phyloP scores from a whole-genome alignment of 2,888 invertebrate species.

The Xestoiulus laeticollis region DNA sequence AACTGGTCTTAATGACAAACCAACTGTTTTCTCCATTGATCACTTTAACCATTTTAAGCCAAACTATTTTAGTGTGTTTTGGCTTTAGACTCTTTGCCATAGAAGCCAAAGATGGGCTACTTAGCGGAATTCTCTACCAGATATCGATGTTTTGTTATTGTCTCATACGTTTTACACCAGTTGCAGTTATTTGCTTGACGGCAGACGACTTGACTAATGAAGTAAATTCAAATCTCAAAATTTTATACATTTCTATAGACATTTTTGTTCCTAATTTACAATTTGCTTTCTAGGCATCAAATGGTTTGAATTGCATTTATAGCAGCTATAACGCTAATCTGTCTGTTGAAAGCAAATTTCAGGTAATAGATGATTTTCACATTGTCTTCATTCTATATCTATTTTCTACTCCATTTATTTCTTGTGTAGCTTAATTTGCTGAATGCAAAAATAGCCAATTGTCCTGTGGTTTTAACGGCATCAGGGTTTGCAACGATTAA shows the following conservation, averaged over 20 bases:
- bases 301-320: neutral
- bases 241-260: neutral
- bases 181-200: neutral
- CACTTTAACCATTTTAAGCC: neutral
- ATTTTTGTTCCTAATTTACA: neutral
- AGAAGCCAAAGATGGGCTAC: neutral
- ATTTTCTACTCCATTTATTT: neutral
- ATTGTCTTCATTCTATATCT: neutral
- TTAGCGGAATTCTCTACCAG: neutral
- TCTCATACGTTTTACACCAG: neutral
- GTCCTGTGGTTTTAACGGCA: neutral
- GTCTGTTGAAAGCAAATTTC: neutral
- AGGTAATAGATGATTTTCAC: neutral
- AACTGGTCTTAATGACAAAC: neutral
- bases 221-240: neutral
- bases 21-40: neutral
- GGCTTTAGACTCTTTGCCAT: neutral
- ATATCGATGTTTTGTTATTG: neutral
- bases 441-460: neutral
- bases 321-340: neutral
- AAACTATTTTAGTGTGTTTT: neutral
- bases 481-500: constrained; percentile 20
- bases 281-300: neutral
- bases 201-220: constrained; percentile 4
- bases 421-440: constrained; percentile 9